Percentiles rank a stretch among this genome's conserved stretches.
Evolutionary conservation across 2,888 invertebrate species (phyloP).

Genomic region (Apamea monoglypha): DNA sequence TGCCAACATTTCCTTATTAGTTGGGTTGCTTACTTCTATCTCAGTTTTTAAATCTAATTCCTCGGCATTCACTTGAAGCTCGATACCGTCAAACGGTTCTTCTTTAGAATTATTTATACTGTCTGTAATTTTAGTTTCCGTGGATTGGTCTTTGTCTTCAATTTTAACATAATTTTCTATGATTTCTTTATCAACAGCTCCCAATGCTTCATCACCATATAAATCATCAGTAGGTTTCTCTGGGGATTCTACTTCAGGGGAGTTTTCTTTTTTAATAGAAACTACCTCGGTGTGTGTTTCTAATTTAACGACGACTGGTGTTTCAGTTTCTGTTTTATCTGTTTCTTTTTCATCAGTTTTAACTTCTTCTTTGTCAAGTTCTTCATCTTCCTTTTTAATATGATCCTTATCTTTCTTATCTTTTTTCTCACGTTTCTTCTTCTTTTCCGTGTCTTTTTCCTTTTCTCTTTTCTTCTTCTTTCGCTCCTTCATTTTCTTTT

Average conservation of each 20-base stretch:
- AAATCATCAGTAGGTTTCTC: slow-evolving; percentile 80
- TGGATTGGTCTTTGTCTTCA: slow-evolving; percentile 73
- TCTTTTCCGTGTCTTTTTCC: slow-evolving; percentile 88
- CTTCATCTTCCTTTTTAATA: slow-evolving; percentile 75
- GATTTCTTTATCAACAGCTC: slow-evolving; percentile 90
- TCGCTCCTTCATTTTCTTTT: slow-evolving; percentile 88
- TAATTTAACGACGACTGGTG: slow-evolving; percentile 48
- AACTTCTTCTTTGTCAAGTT: slow-evolving; percentile 68
- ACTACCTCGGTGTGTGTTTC: slow-evolving; percentile 61
- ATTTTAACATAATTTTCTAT: slow-evolving; percentile 90
- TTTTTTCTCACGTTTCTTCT: slow-evolving; percentile 89
- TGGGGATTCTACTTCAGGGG: slow-evolving; percentile 65
- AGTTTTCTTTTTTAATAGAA: slow-evolving; percentile 60
- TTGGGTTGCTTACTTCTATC: slow-evolving; percentile 77
- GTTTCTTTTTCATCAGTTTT: slow-evolving; percentile 48
- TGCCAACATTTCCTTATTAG: slow-evolving; percentile 91
- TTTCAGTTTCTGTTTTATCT: slow-evolving; percentile 46
- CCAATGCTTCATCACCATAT: slow-evolving; percentile 89
- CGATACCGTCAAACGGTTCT: slow-evolving; percentile 90
- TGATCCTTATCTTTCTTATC: slow-evolving; percentile 89
- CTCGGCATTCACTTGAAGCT: slow-evolving; percentile 90
- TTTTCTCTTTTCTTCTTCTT: slow-evolving; percentile 89
- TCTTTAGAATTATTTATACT: slow-evolving; percentile 82
- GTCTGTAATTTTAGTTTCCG: slow-evolving; percentile 76
- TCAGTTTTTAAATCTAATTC: slow-evolving; percentile 90